Evolutionary conservation across 2,888 invertebrate genomes (phyloP), one percentile per base, ranked within the genome.

Genomic region (Melanostoma scalare): DNA sequence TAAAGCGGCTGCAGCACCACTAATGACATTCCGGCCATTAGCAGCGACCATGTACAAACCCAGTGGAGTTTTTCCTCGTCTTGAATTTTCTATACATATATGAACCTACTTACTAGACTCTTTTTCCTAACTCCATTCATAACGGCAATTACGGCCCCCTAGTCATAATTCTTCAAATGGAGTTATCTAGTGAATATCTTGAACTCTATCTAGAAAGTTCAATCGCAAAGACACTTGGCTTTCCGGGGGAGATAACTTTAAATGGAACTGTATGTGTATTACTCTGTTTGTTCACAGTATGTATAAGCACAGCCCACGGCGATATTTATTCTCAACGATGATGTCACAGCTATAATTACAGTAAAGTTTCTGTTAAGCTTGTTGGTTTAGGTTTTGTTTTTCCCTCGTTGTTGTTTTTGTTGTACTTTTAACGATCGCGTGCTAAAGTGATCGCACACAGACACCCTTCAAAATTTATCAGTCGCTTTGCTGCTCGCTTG

Each of bases 361-460:
- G 3, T 55, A 20, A 48, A 82, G 69, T 44, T 58, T 55, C 48
- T 35, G 30, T 9, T 33, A 56, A 36, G 44, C 10, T 31, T 58
- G 42, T 52, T 68, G 40, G 20, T 58, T 55, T 31, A 20, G 20
- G 20, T 20, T 20, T 20, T 20, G 20, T 20, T 20, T 20, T 20
- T 20, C 20, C 20, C 20, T 20, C 20, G 20, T 38, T 60, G 42
- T 31, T 30, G 31, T 55, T 20, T 9, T 38, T 69, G 40, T 48
- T 4, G 10, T 52, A 40, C 44, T 35, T 53, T 68, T 42, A 40
- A 63, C 67, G 69, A 82, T 67, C 73, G 73, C 78, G 68, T 73
- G 78, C 78, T 78, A 58, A 65, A 58, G 69, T 50, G 81, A 82
- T 74, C 69, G 58, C 68, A 72, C 81, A 82, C 72, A 81, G 31